Conservation (phyloP, 1,140 invertebrate genomes). For the Anastrepha ludens region DNA sequence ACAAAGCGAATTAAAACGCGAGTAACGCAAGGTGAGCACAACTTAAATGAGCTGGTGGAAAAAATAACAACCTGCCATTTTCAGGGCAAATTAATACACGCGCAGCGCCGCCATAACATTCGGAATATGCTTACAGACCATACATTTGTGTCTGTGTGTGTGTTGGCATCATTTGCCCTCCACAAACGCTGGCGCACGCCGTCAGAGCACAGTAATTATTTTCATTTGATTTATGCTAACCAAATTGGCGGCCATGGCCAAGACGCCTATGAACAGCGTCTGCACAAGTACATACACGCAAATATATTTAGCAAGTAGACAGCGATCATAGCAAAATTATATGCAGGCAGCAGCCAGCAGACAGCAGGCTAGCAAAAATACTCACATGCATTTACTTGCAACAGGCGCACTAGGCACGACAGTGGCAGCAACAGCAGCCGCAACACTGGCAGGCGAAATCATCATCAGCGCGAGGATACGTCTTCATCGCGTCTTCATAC, state of each 20-base stretch:
- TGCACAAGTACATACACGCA: too few relatives aligned
- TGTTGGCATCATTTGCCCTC: not conserved
- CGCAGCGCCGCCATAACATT: conserved; percentile 68
- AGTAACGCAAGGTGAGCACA: conserved; percentile 25
- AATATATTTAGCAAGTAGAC: not conserved
- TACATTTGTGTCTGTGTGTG: not conserved
- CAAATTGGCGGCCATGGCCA: conserved; percentile 44
- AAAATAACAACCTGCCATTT: conserved; percentile 56
- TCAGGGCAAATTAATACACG: conserved; percentile 62
- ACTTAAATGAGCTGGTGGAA: not conserved
- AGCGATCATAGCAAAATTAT: not conserved
- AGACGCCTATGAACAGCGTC: not conserved
- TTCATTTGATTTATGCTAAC: conserved; percentile 70
- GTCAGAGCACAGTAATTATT: conserved; percentile 65
- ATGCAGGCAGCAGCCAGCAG: not conserved
- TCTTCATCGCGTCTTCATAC: conserved; percentile 33
- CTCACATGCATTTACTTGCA: not conserved
- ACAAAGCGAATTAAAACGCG: conserved; percentile 12
- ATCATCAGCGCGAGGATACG: conserved; percentile 48
- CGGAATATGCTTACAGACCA: not conserved
- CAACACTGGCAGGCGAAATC: conserved; percentile 51
- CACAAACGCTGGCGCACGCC: not conserved
- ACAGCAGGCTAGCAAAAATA: not conserved
- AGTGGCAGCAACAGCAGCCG: conserved; percentile 46
- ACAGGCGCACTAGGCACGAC: not conserved